Base-by-base conservation (phyloP, 1,140 invertebrate genomes). In the Pseudomyrmex pallidus region DNA sequence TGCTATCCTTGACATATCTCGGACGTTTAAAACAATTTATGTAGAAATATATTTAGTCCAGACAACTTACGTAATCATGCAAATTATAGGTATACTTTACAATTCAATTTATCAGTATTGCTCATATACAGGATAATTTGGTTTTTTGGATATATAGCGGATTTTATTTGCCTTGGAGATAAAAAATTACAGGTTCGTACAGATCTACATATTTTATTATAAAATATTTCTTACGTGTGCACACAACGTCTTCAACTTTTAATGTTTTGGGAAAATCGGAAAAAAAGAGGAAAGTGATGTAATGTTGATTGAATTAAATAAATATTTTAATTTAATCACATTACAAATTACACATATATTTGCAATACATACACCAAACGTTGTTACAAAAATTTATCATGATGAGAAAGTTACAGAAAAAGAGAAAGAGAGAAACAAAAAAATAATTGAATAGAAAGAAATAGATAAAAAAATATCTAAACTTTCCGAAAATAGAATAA, bases 301-400 rank as follows among this genome's bases (percentile, higher is more conserved):
- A 57, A 59, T 9, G 1, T 13, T 7, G 9, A 50, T 86, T 72
- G 59, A 86, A 87, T 92, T 92, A 92, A 92, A 92, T 92, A 92
- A 80, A 66, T 88, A 91, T 83, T 5, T 76, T 92, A 90, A 90
- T 91, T 91, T 87, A 91, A 91, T 90, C 78, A 90, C 87, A 89
- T 90, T 90, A 83, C 35, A 35, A 91, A 89, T 92, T 92, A 92
- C 87, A 92, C 91, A 92, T 85, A 82, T 90, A 83, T 90, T 89
- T 90, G 77, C 77, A 72, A 84, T 83, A 76, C 77, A 85, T 86
- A 86, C 73, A 57, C 62, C 72, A 78, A 9, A 59, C 48, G 67
- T 25, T 84, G 82, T 56, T 86, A 62, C 12, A 8, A 20, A 56
- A 74, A 68, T 68, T 78, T 78, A 15, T 57, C 48, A n/a, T 57